Base-by-base conservation (phyloP, 2,888 invertebrate genomes). In the Abrostola triplasia region DNA sequence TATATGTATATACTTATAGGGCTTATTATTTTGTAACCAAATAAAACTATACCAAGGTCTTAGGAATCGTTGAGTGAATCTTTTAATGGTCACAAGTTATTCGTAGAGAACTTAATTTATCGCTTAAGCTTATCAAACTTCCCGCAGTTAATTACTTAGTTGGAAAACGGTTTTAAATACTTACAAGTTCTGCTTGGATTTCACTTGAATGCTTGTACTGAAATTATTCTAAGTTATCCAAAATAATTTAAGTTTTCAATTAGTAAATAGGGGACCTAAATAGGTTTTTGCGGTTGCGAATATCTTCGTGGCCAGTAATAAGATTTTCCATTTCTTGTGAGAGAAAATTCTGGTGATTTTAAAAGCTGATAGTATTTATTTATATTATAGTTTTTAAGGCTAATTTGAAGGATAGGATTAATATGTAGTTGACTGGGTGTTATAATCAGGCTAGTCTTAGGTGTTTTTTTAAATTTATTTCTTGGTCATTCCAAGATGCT, bases 121-220 rank as follows among this genome's bases (percentile, higher is more conserved):
- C 13, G 12, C 13, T 41, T 55, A 12, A 67, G 24, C 35, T 35
- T n/a, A 11, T 36, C 12, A 35, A 51, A 61, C 36, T 55, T 55
- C 24, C 7, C 5, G n/a, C 36, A 38, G 7, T 51, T 36, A 40
- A 59, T 67, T 50, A 37, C 51, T 59, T 55, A 37, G 51, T 67
- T 50, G 38, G 37, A 59, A 42, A 53, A 58, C n/a, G 5, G 11
- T 40, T 58, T 66, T 24, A 47, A 56, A 44, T 66, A 50, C 40
- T 48, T 65, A 41, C 6, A 40, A 47, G 44, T 47, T 44, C 13
- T 13, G 12, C 24, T 47, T 13, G 10, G 13, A 47, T 9, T 24
- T 24, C 7, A 24, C 24, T 24, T 9, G 24, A 40, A 24, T 44
- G n/a, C 6, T 47, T 47, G 10, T 12, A 12, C 12, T 50, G 12